phyloP scores from a whole-genome alignment of 2,888 invertebrate species.

The Plagiodera versicolora region DNA sequence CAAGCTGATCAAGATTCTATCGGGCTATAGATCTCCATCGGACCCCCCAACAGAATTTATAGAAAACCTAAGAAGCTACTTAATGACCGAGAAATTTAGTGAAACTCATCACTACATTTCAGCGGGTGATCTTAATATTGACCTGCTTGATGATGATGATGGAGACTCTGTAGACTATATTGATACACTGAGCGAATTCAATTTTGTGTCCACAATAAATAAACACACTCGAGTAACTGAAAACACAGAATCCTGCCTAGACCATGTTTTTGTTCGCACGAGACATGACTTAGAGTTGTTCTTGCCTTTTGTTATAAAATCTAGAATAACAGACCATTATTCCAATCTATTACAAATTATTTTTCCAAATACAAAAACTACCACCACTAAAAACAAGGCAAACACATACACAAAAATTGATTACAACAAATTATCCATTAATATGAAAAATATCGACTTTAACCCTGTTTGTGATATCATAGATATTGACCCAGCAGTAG shows the following conservation, averaged over 20 bases:
- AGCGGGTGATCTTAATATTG: conserved; percentile 7
- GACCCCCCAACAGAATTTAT: conserved; percentile 8
- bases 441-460: neutral
- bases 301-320: conserved; percentile 3
- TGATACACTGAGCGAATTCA: conserved; percentile 5
- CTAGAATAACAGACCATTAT: conserved; percentile 7
- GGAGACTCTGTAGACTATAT: neutral
- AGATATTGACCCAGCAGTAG: neutral
- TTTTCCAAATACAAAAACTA: neutral
- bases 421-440: conserved; percentile 8
- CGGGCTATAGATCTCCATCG: conserved; percentile 13
- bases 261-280: conserved; percentile 2
- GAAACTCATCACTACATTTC: conserved; percentile 1
- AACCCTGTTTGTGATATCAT: neutral
- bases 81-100: neutral
- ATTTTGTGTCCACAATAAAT: conserved; percentile 1
- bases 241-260: conserved; percentile 1
- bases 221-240: conserved; percentile 6
- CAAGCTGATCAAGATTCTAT: conserved; percentile 1
- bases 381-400: neutral
- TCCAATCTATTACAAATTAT: conserved; percentile 3
- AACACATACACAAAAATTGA: conserved; percentile 6
- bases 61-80: conserved; percentile 10
- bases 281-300: neutral
- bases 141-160: conserved; percentile 4